Evolutionary conservation across 2,113 vertebrate genomes (phyloP), one percentile per base, ranked within the genome.

Genomic region (Peromyscus leucopus): DNA sequence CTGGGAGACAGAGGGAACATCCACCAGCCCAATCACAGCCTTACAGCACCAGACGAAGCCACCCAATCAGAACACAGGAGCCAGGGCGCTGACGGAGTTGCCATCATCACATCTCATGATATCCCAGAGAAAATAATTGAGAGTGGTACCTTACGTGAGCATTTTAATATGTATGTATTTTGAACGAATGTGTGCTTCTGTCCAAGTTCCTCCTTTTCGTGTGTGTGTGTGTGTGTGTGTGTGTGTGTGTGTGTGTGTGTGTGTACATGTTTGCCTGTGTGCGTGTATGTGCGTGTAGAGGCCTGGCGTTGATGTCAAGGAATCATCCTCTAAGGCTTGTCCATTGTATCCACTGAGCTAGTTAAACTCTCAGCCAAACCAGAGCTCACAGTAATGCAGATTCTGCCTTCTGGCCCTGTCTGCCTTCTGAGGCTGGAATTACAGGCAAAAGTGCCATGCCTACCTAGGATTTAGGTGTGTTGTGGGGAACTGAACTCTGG

Each of bases 121-220:
- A 67, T 61, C 63, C 42, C 75, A 84, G 76, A 51, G 93, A 83
- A 74, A 22, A 17, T 2, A 7, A 5, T 36, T 63, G 42, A 57
- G 42, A 59, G 55, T 12, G 80, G 6, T 11, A 39, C 16, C n/a
- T 93, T 80, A 39, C 67, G n/a, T 61, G 61, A 15, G 42, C 42
- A 33, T 89, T 80, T 55, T 80, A 80, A 74, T 63, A 80, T 26
- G 33, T 55, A 19, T 89, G 48, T 94, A 61, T 78, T 95, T 78
- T 57, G 39, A 94, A 46, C 59, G 9, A 12, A 24, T 69, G 51
- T 69, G 39, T 51, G 69, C 61, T 86, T 67, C 42, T 48, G 26
- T 39, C 24, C n/a, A n/a, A 39, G 39, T 42, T 13, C 7, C 24
- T 16, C 59, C 21, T 61, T 76, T 36, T 33, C 7, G 0, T 36